A percentile compares a stretch with the other conserved stretches of the same genome.
Conservation (phyloP, 2,797 vertebrate species). For the Oophaga sylvatica region DNA sequence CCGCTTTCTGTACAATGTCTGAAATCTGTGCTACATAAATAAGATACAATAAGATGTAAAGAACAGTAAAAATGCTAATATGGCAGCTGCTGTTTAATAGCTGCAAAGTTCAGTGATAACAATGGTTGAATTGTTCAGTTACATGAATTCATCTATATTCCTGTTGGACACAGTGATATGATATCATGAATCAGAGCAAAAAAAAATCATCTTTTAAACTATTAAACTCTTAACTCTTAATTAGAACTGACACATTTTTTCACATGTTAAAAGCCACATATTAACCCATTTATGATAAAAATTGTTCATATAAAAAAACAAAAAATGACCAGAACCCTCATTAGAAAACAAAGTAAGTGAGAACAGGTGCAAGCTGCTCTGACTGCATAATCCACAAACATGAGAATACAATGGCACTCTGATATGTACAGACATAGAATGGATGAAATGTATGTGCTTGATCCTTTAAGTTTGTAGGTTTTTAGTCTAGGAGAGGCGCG, state of each 20-base stretch:
- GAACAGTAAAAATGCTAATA: background rate
- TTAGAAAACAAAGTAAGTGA: no score
- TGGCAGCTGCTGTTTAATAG: background rate
- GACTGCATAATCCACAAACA: no score
- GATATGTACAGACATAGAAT: no score
- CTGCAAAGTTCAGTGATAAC: background rate
- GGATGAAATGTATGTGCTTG: no score
- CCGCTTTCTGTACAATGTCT: no score
- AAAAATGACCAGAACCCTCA: no score
- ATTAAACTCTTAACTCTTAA: background rate
- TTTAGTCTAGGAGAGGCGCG: no score
- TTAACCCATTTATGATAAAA: background rate
- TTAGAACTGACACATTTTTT: background rate
- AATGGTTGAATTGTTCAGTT: background rate
- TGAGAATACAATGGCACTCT: no score
- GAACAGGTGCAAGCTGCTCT: no score
- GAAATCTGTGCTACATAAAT: background rate
- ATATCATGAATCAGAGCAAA: background rate
- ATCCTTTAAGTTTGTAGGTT: no score
- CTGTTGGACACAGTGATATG: background rate
- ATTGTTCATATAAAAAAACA: no score
- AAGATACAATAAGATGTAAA: no score
- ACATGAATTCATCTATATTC: background rate
- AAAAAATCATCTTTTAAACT: background rate
- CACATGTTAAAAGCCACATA: background rate